Conservation (phyloP, 1,140 invertebrate genomes). For the Calliopsis andreniformis region DNA sequence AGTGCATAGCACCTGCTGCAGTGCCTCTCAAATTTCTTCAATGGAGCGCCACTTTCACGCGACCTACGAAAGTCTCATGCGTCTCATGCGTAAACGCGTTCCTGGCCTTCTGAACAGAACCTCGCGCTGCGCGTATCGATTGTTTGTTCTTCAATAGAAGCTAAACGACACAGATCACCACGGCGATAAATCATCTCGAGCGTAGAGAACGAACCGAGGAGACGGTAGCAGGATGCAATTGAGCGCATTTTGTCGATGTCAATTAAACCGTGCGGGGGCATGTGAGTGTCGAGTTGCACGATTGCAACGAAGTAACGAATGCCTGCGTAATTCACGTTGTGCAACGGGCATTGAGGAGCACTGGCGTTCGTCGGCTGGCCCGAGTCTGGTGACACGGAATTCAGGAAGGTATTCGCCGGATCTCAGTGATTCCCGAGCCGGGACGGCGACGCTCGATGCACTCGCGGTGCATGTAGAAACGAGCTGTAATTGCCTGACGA, state of each 20-base stretch:
- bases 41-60: no score
- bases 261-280: background rate
- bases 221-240: no score
- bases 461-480: background rate
- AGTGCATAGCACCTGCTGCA: background rate
- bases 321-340: no score
- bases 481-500: background rate
- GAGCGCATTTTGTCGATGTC: no score
- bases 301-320: background rate
- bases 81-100: no score
- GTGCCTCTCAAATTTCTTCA: conserved; percentile 3
- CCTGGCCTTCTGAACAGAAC: no score
- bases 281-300: background rate
- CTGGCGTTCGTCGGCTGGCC: background rate
- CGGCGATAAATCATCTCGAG: no score
- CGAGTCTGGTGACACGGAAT: background rate
- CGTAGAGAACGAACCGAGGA: no score
- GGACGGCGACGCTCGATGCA: background rate
- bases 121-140: no score
- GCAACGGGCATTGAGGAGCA: background rate
- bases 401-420: background rate
- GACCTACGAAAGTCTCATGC: no score
- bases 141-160: no score
- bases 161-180: no score
- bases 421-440: background rate